phyloP scores from a whole-genome alignment of 2,797 vertebrate species.

The Tragopan temminckii region DNA sequence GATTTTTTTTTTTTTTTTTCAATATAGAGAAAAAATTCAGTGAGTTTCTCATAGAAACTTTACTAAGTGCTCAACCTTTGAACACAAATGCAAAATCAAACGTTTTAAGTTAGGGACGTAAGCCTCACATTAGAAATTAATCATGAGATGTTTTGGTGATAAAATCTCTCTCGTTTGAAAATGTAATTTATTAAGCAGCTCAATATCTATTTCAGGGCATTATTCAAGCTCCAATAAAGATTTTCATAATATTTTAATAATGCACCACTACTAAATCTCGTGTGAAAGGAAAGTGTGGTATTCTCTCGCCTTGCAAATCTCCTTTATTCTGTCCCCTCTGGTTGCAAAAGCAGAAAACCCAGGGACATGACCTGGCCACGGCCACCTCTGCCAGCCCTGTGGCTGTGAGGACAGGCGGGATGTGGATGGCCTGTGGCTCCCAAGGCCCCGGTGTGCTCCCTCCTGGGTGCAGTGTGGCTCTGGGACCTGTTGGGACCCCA shows the following conservation, averaged over 20 bases:
- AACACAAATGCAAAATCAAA: conserved; percentile 62
- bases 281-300: not conserved
- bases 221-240: conserved; percentile 69
- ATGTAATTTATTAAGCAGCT: conserved; percentile 76
- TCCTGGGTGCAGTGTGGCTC: accelerated
- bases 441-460: not conserved
- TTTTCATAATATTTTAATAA: conserved; percentile 59
- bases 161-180: conserved; percentile 80
- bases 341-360: not conserved
- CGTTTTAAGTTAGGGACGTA: conserved; percentile 69
- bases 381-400: not conserved
- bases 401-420: not conserved
- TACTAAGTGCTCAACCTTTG: conserved; percentile 70
- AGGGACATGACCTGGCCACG: accelerated
- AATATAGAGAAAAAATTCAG: not conserved
- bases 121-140: conserved; percentile 79
- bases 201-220: conserved; percentile 81
- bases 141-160: conserved; percentile 78
- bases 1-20: conserved; percentile 15
- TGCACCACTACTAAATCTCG: not conserved
- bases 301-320: not conserved
- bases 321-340: not conserved
- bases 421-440: accelerated
- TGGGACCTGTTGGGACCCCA: not conserved
- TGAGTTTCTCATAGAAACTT: conserved; percentile 54